phyloP scores from a whole-genome alignment of 1,140 invertebrate species.

The Campoletis sonorensis region DNA sequence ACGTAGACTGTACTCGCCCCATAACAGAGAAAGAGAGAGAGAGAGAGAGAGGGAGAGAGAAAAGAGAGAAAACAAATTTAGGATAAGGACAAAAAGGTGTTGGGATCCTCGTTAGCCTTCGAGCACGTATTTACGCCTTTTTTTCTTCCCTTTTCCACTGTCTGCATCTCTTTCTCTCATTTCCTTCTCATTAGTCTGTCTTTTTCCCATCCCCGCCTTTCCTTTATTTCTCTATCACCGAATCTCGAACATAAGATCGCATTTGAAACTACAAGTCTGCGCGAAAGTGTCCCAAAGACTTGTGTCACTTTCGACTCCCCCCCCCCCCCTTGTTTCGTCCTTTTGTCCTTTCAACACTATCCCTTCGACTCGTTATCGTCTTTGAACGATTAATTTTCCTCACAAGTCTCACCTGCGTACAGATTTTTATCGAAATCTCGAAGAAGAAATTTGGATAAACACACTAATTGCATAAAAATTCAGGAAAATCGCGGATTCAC shows the following conservation, averaged over 20 bases:
- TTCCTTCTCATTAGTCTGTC: constrained; percentile 1
- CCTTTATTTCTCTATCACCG: not conserved
- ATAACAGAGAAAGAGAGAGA: constrained; percentile 18
- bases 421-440: not conserved
- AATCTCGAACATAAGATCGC: constrained; percentile 25
- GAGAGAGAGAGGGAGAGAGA: too few species aligned
- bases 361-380: not conserved
- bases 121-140: constrained; percentile 26
- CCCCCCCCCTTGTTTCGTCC: not conserved
- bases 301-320: not conserved
- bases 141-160: constrained; percentile 1
- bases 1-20: constrained; percentile 11
- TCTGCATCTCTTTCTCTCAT: constrained; percentile 2
- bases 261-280: not conserved
- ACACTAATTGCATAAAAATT: too few species aligned
- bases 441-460: not conserved
- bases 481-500: too few species aligned
- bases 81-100: constrained; percentile 41
- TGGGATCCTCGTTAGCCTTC: constrained; percentile 36
- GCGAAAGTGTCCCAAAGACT: constrained; percentile 15
- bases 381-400: constrained; percentile 10
- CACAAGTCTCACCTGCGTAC: not conserved
- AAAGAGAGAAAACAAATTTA: too few species aligned
- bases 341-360: not conserved
- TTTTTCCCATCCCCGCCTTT: not conserved